These are phyloP conservation scores for Eupristina koningsbergeri DNA, from an alignment of 1,140 invertebrate species.

Conservation along the genomic window DNA sequence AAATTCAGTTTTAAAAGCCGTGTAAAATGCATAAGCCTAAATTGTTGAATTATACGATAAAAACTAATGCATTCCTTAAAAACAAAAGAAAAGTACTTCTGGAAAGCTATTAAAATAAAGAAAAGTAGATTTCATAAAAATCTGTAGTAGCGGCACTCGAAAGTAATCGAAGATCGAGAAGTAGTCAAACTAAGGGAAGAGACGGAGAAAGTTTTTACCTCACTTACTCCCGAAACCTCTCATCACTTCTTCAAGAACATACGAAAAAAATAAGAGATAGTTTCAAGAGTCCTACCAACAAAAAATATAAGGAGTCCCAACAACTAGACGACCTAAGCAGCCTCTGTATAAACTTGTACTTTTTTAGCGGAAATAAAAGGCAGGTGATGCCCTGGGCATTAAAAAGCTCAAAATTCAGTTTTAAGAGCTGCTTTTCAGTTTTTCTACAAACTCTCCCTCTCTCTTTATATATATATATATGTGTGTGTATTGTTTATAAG, in stretches of 20 bases:
- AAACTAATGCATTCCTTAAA: constrained; percentile 32
- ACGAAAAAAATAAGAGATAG: constrained; percentile 18
- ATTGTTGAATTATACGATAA: background rate
- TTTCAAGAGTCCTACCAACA: constrained; percentile 1
- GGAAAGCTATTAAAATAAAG: constrained; percentile 8
- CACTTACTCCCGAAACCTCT: constrained; percentile 22
- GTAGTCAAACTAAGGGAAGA: background rate
- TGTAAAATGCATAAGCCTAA: background rate
- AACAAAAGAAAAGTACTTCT: background rate
- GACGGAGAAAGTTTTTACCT: background rate
- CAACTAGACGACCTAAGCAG: constrained; percentile 58
- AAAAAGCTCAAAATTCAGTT: constrained; percentile 60
- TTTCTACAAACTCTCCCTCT: background rate
- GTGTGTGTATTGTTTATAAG: no score
- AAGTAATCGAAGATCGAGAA: constrained; percentile 35
- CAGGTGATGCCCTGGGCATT: constrained; percentile 52
- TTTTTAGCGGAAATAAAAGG: constrained; percentile 65
- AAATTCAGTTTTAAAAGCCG: background rate
- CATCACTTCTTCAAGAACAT: background rate
- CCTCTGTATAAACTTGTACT: constrained; percentile 60
- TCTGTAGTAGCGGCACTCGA: constrained; percentile 9
- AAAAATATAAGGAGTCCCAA: constrained; percentile 39
- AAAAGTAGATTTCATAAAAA: constrained; percentile 45
- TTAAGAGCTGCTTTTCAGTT: constrained; percentile 35
- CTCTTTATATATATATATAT: no score